Base-by-base conservation (phyloP, 2,113 vertebrate genomes). In the Eptesicus fuscus region DNA sequence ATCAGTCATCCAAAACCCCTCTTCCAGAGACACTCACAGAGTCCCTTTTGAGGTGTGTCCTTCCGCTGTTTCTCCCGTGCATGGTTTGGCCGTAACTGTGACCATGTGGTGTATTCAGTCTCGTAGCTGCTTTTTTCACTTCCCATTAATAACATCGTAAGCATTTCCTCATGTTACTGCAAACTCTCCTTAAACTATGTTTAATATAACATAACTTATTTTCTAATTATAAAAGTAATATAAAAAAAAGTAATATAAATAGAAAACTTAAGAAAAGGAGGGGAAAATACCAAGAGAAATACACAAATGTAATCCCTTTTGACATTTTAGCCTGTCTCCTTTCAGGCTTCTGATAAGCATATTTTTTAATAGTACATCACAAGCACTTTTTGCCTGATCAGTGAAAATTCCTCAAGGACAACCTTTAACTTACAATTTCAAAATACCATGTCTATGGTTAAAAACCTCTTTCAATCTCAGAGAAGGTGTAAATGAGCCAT, bases 31-130 rank as follows among this genome's bases (percentile, higher is more conserved):
- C 70, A 93, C 9, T 91, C 90, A 49, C 83, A 94, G 92, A 77
- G n/a, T 28, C 95, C 92, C 90, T 85, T 5, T 12, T 28, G 96
- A 95, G 71, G 94, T 92, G 94, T 95, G 96, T 96, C 95, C 92
- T 95, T 85, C 69, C 92, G 0, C 79, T 44, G 4, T 51, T 44
- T 25, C 9, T 42, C 61, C 40, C 0, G 7, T 80, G 93, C 93
- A 28, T 83, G 91, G 79, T 42, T 20, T 84, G 77, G 82, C 88
- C 42, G 2, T 37, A 18, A 86, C 92, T 82, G 83, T 87, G 88
- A 59, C 83, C 86, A 30, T 22, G 30, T 61, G 53, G 8, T 82
- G 56, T 44, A 0, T 49, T 56, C 32, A 1, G 28, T 91, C n/a
- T 8, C 37, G 56, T 83, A 83, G 59, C 88, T 76, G 83, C 76